phyloP scores from a whole-genome alignment of 2,113 vertebrate species.

The Phyllostomus hastatus region DNA sequence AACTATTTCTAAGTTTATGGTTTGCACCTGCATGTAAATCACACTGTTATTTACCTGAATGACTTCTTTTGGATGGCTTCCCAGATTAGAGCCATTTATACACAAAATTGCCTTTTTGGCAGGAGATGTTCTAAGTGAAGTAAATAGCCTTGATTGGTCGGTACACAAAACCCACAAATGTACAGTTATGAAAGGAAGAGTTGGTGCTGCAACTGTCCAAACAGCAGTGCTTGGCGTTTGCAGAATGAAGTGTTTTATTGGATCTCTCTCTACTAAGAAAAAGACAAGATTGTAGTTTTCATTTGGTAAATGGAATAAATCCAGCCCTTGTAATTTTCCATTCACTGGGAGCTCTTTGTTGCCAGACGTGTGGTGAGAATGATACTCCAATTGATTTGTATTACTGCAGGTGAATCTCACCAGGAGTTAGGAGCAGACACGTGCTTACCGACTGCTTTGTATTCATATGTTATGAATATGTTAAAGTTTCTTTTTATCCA shows the following conservation, averaged over 20 bases:
- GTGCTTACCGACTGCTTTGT: background rate
- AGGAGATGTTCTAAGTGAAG: slow-evolving; percentile 51
- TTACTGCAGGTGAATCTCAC: background rate
- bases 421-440: background rate
- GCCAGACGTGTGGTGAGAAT: background rate
- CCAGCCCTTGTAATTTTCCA: slow-evolving; percentile 32
- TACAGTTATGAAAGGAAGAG: slow-evolving; percentile 36
- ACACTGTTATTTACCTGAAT: slow-evolving; percentile 63
- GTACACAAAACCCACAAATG: slow-evolving; percentile 60
- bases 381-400: background rate
- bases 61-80: slow-evolving; percentile 62
- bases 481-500: background rate
- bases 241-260: slow-evolving; percentile 51
- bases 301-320: slow-evolving; percentile 51
- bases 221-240: slow-evolving; percentile 32
- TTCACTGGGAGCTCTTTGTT: slow-evolving; percentile 37
- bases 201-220: background rate
- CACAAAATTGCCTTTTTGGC: slow-evolving; percentile 65
- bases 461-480: background rate
- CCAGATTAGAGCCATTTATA: slow-evolving; percentile 57
- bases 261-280: background rate
- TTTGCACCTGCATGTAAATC: slow-evolving; percentile 68
- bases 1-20: slow-evolving; percentile 53
- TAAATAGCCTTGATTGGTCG: slow-evolving; percentile 58
- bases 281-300: slow-evolving; percentile 29